Evolutionary conservation across 2,888 invertebrate species (phyloP).

Genomic region (Eupithecia dodoneata): DNA sequence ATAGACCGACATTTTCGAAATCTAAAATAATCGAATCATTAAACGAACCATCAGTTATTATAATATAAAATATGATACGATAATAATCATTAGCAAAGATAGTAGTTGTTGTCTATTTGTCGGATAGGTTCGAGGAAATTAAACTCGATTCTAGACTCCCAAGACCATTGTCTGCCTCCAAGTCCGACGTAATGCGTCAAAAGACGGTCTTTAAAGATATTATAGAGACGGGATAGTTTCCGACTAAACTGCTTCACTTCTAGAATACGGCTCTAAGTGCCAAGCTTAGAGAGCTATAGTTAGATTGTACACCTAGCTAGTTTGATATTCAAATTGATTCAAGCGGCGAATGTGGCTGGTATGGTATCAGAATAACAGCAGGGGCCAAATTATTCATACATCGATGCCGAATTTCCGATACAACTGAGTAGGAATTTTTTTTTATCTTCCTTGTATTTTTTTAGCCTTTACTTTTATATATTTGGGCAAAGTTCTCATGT

Average conservation of each 20-base stretch:
- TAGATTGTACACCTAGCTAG: background rate
- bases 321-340: slow-evolving; percentile 1
- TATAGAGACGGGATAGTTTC: background rate
- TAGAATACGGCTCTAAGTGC: background rate
- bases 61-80: background rate
- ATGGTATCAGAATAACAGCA: background rate
- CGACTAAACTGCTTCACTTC: background rate
- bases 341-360: background rate
- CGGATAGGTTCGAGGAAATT: background rate
- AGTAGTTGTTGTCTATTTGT: background rate
- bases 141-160: background rate
- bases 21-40: background rate
- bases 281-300: background rate
- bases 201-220: background rate
- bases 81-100: background rate
- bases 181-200: background rate
- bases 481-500: background rate
- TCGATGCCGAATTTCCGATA: background rate
- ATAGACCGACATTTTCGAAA: background rate
- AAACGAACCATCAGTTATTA: background rate
- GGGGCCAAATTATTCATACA: background rate
- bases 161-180: background rate
- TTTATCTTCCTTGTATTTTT: background rate
- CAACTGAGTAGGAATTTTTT: background rate
- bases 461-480: background rate